Conservation (phyloP, 1,140 invertebrate genomes). For the Luehdorfia chinensis region DNA sequence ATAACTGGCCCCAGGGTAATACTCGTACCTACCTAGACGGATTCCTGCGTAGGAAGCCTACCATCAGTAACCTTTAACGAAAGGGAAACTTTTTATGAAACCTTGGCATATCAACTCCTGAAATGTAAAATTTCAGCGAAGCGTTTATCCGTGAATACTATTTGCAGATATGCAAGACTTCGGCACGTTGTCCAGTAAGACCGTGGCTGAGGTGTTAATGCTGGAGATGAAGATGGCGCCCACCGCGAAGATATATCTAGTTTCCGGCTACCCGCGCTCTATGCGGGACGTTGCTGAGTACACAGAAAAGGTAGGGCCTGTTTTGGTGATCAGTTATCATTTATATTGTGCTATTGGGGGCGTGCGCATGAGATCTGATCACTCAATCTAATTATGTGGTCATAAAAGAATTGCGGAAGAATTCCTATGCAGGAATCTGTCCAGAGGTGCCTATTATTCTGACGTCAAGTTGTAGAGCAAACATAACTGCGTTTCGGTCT, state of each 20-base stretch:
- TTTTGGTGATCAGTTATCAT: conserved; percentile 1
- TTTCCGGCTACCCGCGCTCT: conserved; percentile 96
- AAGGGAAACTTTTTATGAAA: too few relatives aligned
- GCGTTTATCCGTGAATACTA: too few relatives aligned
- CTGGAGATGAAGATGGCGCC: conserved; percentile 95
- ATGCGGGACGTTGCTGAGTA: conserved; percentile 95
- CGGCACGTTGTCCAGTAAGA: conserved; percentile 88
- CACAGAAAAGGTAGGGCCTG: conserved; percentile 87
- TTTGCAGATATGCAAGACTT: conserved; percentile 93
- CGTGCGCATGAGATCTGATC: too few relatives aligned
- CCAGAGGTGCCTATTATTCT: neutral
- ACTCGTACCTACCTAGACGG: too few relatives aligned
- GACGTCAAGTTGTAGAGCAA: neutral
- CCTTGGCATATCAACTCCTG: too few relatives aligned
- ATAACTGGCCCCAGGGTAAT: too few relatives aligned
- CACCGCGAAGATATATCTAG: conserved; percentile 93
- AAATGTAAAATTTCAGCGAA: too few relatives aligned
- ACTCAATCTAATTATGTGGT: neutral
- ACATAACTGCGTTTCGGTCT: neutral
- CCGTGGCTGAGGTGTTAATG: conserved; percentile 92
- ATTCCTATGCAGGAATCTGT: too few relatives aligned
- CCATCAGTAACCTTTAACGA: too few relatives aligned
- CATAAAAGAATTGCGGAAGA: neutral
- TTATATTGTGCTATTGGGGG: too few relatives aligned
- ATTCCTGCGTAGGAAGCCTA: too few relatives aligned